phyloP scores from a whole-genome alignment of 2,888 invertebrate genomes.

The Macaria notata region DNA sequence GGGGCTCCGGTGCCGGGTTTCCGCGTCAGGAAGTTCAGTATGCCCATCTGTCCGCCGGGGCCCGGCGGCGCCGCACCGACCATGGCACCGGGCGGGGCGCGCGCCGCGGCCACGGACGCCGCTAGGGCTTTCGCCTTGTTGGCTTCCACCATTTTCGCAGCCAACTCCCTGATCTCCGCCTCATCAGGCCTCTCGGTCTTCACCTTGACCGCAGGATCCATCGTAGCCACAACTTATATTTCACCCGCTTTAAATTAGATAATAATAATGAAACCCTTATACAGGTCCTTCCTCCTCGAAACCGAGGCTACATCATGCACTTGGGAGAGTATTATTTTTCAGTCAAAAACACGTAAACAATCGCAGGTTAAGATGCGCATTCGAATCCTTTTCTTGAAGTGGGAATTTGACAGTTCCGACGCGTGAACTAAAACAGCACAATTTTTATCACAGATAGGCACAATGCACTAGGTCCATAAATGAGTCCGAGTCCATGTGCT shows the following conservation, averaged over 20 bases:
- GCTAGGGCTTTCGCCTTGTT: slow-evolving; percentile 85
- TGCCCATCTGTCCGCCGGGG: slow-evolving; percentile 78
- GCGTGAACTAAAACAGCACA: not conserved
- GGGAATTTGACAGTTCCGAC: slow-evolving; percentile 62
- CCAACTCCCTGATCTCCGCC: slow-evolving; percentile 92
- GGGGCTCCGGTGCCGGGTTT: slow-evolving; percentile 57
- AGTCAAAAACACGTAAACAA: slow-evolving; percentile 68
- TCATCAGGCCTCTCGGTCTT: slow-evolving; percentile 92
- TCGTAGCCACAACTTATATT: slow-evolving; percentile 51
- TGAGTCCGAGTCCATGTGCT: slow-evolving; percentile 47
- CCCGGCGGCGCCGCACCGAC: slow-evolving; percentile 60
- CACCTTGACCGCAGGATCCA: slow-evolving; percentile 74
- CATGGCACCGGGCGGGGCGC: slow-evolving; percentile 69
- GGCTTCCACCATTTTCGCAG: slow-evolving; percentile 93
- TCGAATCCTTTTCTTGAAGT: slow-evolving; percentile 53
- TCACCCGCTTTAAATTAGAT: not conserved
- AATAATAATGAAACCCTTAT: slow-evolving; percentile 17
- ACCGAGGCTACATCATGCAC: slow-evolving; percentile 66
- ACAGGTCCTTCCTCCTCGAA: slow-evolving; percentile 27
- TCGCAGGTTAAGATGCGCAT: slow-evolving; percentile 48
- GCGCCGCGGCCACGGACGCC: slow-evolving; percentile 75
- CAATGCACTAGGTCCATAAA: slow-evolving; percentile 38
- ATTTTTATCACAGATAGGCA: slow-evolving; percentile 36
- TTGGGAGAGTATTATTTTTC: slow-evolving; percentile 45
- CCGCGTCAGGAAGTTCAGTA: slow-evolving; percentile 83